A percentile compares a stretch with the other conserved stretches of the same genome.
Conservation (phyloP, 2,888 invertebrate genomes). For the Athalia rosae region DNA sequence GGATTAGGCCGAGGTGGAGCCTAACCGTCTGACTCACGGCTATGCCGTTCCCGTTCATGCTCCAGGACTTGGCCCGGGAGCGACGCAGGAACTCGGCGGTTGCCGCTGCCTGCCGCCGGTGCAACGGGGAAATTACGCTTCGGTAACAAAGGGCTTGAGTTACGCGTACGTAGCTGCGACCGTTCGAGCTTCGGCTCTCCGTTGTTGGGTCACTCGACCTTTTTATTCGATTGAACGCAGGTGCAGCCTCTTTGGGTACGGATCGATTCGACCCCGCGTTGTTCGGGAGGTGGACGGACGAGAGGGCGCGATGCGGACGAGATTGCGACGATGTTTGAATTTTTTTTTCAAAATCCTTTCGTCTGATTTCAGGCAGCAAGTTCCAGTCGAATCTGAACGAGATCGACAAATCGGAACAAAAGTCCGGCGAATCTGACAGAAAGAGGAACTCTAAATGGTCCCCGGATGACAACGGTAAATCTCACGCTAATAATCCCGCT, state of each 20-base stretch:
- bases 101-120: background rate
- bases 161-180: constrained; percentile 5
- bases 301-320: background rate
- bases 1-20: background rate
- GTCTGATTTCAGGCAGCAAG: constrained; percentile 65
- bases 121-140: background rate
- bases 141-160: constrained; percentile 32
- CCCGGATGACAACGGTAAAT: constrained; percentile 49
- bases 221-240: constrained; percentile 2
- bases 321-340: background rate
- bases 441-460: constrained; percentile 68
- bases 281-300: too few species aligned
- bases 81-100: background rate
- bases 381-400: constrained; percentile 71
- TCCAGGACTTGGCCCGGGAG: too few species aligned
- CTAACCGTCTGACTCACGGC: too few species aligned
- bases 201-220: background rate
- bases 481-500: background rate
- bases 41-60: too few species aligned
- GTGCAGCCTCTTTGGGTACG: background rate
- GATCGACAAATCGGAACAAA: constrained; percentile 73
- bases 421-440: constrained; percentile 66
- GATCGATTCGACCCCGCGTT: background rate
- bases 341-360: constrained; percentile 47
- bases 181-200: background rate